Conservation (phyloP, 2,888 invertebrate species). For the Eupelmus urozonus region DNA sequence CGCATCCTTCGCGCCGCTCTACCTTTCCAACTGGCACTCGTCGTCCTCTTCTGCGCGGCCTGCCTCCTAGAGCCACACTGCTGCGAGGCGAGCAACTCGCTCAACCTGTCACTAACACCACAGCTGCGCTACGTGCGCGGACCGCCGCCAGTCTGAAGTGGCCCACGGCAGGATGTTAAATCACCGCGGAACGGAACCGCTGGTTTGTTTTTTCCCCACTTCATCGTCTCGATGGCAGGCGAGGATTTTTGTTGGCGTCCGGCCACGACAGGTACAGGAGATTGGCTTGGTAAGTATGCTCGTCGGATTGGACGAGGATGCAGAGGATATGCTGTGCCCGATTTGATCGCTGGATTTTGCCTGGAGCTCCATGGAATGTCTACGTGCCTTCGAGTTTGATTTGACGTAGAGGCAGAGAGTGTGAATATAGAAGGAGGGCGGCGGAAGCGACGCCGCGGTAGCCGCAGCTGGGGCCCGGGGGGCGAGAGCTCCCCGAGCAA, state of each 20-base stretch:
- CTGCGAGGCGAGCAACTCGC: constrained; percentile 88
- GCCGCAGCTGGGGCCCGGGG: too few species aligned
- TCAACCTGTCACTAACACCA: constrained; percentile 87
- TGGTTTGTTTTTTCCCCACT: too few species aligned
- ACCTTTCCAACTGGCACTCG: constrained; percentile 86
- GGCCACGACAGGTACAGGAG: neutral
- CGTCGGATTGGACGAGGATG: neutral
- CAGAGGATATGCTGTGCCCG: neutral
- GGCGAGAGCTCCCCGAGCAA: neutral
- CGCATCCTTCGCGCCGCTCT: constrained; percentile 85
- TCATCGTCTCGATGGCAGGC: too few species aligned
- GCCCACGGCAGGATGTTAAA: neutral
- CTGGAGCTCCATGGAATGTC: constrained; percentile 45
- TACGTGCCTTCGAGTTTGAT: constrained; percentile 39
- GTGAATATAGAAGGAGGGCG: constrained; percentile 22
- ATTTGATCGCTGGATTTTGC: neutral
- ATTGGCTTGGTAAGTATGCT: constrained; percentile 30
- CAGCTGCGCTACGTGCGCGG: constrained; percentile 90
- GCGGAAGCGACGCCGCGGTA: neutral
- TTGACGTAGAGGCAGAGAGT: constrained; percentile 30
- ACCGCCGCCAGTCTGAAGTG: constrained; percentile 86
- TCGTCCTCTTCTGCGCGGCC: constrained; percentile 85
- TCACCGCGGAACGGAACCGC: neutral
- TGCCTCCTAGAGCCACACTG: constrained; percentile 87
- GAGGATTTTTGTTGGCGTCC: neutral